Evolutionary conservation across 2,797 vertebrate genomes (phyloP), one percentile per base, ranked within the genome.

Genomic region (Ispidina lecontei): DNA sequence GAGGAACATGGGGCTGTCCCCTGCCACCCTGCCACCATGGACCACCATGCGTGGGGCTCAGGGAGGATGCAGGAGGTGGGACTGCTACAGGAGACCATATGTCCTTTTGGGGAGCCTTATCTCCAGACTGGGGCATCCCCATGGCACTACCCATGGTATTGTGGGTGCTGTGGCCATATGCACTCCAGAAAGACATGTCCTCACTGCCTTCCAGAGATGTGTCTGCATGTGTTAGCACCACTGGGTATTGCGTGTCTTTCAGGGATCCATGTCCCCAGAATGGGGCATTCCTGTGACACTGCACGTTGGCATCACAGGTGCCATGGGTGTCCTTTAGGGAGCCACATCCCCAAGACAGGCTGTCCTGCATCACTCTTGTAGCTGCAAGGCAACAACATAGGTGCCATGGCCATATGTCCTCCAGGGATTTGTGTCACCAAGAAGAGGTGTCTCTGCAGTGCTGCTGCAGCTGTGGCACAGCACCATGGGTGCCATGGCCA

Each of bases 21-120:
- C 21, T 28, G 52, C 6, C 8, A 16, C 8, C 33, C 33, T 37
- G 60, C 60, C 18, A 52, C 29, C 5, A 0, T 0, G 0, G 51
- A 33, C 18, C 37, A 39, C 8, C n/a, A 37, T 0, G 1, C 5
- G 21, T 6, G 19, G 4, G 22, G 19, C 46, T 65, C 0, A 1
- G 31, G 35, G 39, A 65, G 6, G 67, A 15, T 63, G n/a, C 6
- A 9, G 46, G 33, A 81, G 55, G 18, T 4, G 29, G 39, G 29
- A 79, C 19, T 43, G n/a, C 59, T 39, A 15, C 31, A 33, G 33
- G 29, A 69, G 20, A 46, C 4, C 14, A 1, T 0, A 6, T 21
- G 59, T 11, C 68, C 41, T 73, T 58, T 70, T 31, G 23, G 29
- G 37, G 35, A 72, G 4, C 23, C 5, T 23, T 10, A 7, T n/a